Evolutionary conservation across 2,113 vertebrate genomes (phyloP).

Genomic region (Solea solea): DNA sequence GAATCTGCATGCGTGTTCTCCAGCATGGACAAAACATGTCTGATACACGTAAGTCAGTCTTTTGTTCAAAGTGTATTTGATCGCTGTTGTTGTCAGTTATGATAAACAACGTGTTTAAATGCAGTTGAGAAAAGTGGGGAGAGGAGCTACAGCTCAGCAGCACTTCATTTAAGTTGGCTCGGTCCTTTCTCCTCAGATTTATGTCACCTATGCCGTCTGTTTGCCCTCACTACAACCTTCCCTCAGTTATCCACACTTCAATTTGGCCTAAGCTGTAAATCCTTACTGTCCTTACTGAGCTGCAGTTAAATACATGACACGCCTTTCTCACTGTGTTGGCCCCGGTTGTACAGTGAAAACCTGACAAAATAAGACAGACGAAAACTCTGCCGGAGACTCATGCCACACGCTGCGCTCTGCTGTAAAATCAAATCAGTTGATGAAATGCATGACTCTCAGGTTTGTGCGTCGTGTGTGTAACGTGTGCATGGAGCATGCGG

Average conservation of each 20-base stretch:
- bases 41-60: background rate
- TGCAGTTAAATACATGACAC: slow-evolving; percentile 41
- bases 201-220: background rate
- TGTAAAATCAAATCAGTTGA: background rate
- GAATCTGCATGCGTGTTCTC: slow-evolving; percentile 12
- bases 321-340: slow-evolving; percentile 8
- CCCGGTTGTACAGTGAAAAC: background rate
- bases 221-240: background rate
- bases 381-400: background rate
- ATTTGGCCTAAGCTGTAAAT: slow-evolving; percentile 2
- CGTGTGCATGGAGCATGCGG: slow-evolving; percentile 60
- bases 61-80: slow-evolving; percentile 3
- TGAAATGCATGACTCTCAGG: slow-evolving; percentile 35
- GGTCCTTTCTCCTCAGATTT: background rate
- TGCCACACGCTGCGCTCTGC: background rate
- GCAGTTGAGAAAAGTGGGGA: slow-evolving; percentile 9
- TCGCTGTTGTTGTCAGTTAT: slow-evolving; percentile 4
- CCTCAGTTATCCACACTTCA: background rate
- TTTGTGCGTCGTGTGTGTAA: slow-evolving; percentile 25
- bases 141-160: background rate
- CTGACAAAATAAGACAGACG: no score
- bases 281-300: slow-evolving; percentile 28
- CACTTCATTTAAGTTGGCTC: background rate
- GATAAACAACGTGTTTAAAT: slow-evolving; percentile 44
- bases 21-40: slow-evolving; percentile 27